phyloP scores from a whole-genome alignment of 2,113 vertebrate species.

The Cochlearius cochlearius region DNA sequence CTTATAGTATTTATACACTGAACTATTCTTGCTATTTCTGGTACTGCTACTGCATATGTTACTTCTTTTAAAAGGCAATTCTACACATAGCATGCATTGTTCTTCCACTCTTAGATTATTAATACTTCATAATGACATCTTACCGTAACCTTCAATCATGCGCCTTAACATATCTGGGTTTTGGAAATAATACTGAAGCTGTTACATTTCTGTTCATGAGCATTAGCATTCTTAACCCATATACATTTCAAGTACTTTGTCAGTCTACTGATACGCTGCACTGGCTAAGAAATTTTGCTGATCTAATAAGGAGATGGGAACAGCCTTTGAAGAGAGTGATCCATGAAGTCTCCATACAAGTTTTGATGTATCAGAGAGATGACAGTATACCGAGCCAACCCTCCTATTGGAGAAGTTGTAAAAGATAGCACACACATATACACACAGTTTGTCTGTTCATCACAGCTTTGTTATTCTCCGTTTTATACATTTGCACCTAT shows the following conservation, averaged over 20 bases:
- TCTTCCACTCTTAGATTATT: not conserved
- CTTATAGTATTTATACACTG: not conserved
- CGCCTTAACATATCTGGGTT: not conserved
- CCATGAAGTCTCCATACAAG: not conserved
- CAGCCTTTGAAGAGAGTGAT: not conserved
- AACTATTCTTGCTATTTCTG: not conserved
- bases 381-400: not conserved
- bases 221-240: not conserved
- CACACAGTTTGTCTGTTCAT: not conserved
- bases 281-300: not conserved
- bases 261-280: not conserved
- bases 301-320: not conserved
- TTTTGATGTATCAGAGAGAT: not conserved
- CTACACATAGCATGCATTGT: not conserved
- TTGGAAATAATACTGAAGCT: not conserved
- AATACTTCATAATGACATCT: not conserved
- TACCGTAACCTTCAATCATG: not conserved
- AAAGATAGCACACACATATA: not conserved
- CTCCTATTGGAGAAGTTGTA: not conserved
- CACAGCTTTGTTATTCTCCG: not conserved
- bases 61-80: not conserved
- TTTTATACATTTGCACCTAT: not conserved
- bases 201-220: not conserved
- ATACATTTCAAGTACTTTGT: not conserved
- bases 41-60: not conserved